A percentile compares a stretch with the other conserved stretches of the same genome.
These are phyloP conservation scores for Papilio polytes DNA, from an alignment of 1,140 invertebrate species.

Conservation along the genomic window DNA sequence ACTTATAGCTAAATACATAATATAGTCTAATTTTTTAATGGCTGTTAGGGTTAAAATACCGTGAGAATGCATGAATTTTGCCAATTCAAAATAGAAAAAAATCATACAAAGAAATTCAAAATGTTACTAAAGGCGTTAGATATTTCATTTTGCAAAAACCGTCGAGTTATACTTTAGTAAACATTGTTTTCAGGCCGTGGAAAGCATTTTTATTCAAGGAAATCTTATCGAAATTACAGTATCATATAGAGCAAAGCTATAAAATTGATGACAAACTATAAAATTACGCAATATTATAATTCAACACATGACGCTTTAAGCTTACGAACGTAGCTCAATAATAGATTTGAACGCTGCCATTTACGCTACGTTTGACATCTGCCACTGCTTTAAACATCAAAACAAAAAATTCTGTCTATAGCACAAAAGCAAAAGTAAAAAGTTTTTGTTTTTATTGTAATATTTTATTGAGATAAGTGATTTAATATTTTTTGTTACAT, in stretches of 20 bases:
- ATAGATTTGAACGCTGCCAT: slow-evolving; percentile 49
- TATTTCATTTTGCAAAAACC: neutral
- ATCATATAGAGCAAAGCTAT: neutral
- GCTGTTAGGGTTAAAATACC: too few relatives aligned
- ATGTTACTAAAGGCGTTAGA: neutral
- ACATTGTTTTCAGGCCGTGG: too few relatives aligned
- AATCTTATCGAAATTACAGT: neutral
- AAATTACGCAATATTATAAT: slow-evolving; percentile 9
- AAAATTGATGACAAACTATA: neutral
- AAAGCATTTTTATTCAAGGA: neutral
- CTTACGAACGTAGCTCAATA: slow-evolving; percentile 14
- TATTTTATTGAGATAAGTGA: neutral
- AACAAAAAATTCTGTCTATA: neutral
- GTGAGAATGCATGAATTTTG: neutral
- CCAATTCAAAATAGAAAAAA: neutral
- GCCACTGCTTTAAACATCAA: neutral
- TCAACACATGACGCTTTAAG: slow-evolving; percentile 1
- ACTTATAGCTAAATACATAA: neutral
- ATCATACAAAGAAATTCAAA: neutral
- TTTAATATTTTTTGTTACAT: neutral
- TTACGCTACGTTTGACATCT: slow-evolving; percentile 47
- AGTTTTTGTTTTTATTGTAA: neutral
- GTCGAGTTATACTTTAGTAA: too few relatives aligned
- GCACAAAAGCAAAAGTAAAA: neutral
- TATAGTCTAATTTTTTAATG: neutral